Conservation (phyloP, 2,113 vertebrate species). For the Mus pahari region DNA sequence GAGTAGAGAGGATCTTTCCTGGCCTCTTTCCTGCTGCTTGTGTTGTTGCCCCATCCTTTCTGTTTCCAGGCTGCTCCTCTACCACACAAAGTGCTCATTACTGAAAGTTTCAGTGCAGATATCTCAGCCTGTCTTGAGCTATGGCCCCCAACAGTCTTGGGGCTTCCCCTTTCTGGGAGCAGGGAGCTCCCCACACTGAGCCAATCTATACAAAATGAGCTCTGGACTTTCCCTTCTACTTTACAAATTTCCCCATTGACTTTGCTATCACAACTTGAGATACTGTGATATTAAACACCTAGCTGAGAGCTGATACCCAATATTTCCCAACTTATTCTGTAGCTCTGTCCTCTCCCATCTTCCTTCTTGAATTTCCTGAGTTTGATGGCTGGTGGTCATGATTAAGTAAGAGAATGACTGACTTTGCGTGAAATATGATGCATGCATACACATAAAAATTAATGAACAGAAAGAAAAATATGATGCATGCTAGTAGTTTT, state of each 20-base stretch:
- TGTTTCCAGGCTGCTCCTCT: too few species aligned
- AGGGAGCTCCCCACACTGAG: too few species aligned
- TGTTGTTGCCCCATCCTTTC: too few species aligned
- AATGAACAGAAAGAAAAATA: too few species aligned
- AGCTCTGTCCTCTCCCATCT: not conserved
- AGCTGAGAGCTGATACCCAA: not conserved
- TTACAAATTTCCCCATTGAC: not conserved
- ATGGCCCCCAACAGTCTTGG: too few species aligned
- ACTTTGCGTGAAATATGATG: too few species aligned
- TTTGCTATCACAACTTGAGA: not conserved
- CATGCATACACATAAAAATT: too few species aligned
- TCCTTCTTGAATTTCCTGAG: not conserved
- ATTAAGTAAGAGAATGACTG: not conserved
- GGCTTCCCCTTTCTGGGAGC: too few species aligned
- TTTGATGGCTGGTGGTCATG: not conserved
- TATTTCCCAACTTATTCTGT: not conserved
- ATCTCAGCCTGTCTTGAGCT: too few species aligned
- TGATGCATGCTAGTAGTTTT: too few species aligned
- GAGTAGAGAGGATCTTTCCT: not conserved
- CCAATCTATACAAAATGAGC: not conserved
- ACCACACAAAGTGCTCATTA: too few species aligned
- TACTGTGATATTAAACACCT: not conserved
- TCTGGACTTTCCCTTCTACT: not conserved
- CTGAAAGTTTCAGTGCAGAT: too few species aligned
- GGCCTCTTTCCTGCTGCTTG: not conserved